A percentile compares a stretch with the other conserved stretches of the same genome.
phyloP scores from a whole-genome alignment of 2,797 vertebrate genomes.

The Zonotrichia albicollis region DNA sequence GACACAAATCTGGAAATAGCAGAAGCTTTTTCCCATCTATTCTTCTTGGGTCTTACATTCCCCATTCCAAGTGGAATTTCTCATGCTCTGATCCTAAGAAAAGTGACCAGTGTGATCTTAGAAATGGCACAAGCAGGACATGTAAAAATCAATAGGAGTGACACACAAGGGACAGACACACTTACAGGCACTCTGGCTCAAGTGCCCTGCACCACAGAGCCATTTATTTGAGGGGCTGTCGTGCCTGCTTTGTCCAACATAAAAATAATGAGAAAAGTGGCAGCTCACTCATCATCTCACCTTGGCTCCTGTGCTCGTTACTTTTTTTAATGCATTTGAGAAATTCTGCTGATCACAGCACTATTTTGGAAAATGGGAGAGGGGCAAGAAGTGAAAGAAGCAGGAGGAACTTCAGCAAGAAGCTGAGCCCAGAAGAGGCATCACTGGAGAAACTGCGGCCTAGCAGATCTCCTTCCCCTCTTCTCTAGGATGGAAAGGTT shows the following conservation, averaged over 20 bases:
- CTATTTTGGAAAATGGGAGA: not conserved
- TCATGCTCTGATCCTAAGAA: not conserved
- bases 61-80: not conserved
- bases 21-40: not conserved
- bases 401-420: not conserved
- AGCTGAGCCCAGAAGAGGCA: not conserved
- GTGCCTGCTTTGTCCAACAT: not conserved
- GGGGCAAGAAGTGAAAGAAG: not conserved
- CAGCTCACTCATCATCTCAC: slow-evolving; percentile 56
- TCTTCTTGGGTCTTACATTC: not conserved
- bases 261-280: slow-evolving; percentile 52
- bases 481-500: not conserved
- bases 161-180: not conserved
- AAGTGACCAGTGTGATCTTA: fast-evolving
- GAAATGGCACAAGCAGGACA: not conserved
- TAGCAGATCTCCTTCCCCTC: not conserved
- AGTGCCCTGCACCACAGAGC: not conserved
- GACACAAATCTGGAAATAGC: not conserved
- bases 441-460: not conserved
- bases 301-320: not conserved
- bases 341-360: not conserved
- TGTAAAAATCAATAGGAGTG: not conserved
- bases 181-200: not conserved
- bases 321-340: not conserved
- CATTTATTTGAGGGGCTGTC: slow-evolving; percentile 3